A percentile compares a stretch with the other conserved stretches of the same genome.
These are phyloP conservation scores for Lasioglossum marginatum DNA, from an alignment of 2,888 invertebrate genomes.

Conservation along the genomic window DNA sequence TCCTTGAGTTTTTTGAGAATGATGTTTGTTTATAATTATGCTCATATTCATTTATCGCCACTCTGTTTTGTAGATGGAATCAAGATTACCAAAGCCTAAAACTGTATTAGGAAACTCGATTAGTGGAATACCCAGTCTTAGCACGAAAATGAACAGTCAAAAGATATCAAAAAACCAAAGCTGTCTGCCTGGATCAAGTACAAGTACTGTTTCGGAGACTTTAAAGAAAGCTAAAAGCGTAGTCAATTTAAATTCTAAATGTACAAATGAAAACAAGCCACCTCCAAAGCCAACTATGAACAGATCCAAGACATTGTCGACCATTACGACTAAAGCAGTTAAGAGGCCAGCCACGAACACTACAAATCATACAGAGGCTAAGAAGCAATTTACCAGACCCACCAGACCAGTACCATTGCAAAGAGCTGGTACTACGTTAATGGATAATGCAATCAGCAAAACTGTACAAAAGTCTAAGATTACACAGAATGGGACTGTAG, in stretches of 20 bases:
- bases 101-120: constrained; percentile 62
- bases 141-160: constrained; percentile 23
- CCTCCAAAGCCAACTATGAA: constrained; percentile 58
- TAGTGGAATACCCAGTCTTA: constrained; percentile 68
- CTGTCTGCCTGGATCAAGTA: constrained; percentile 8
- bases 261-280: constrained; percentile 75
- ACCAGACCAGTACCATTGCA: constrained; percentile 54
- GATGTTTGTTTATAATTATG: background rate
- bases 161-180: constrained; percentile 22
- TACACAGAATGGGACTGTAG: constrained; percentile 70
- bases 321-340: constrained; percentile 66
- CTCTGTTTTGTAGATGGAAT: constrained; percentile 84
- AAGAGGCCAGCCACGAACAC: constrained; percentile 73
- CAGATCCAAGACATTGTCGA: constrained; percentile 73
- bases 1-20: background rate
- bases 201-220: background rate
- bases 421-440: constrained; percentile 72
- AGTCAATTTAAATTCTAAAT: constrained; percentile 60
- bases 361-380: constrained; percentile 64
- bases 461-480: constrained; percentile 62
- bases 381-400: constrained; percentile 71
- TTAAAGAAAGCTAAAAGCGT: constrained; percentile 70
- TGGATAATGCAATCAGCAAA: constrained; percentile 46
- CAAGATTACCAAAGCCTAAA: constrained; percentile 84
- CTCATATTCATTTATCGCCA: background rate